Percentiles rank a stretch among this genome's conserved stretches.
Conservation (phyloP, 2,113 vertebrate genomes). For the Pteruthius melanotis region DNA sequence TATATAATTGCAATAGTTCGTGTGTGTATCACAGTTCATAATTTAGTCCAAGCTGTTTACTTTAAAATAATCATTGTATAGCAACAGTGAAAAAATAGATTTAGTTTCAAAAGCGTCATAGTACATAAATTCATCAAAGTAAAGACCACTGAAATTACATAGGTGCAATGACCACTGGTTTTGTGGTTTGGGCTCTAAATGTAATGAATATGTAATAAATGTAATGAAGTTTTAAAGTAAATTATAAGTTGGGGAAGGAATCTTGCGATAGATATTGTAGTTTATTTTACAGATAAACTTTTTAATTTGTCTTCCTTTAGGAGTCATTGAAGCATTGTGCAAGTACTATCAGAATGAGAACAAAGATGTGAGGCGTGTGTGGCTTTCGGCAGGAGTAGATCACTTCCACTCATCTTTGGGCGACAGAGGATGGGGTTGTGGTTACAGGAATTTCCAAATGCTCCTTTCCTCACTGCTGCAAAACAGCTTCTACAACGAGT, state of each 20-base stretch:
- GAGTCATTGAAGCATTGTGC: slow-evolving; percentile 77
- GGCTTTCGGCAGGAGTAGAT: slow-evolving; percentile 85
- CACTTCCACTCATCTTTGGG: slow-evolving; percentile 87
- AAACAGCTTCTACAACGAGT: slow-evolving; percentile 73
- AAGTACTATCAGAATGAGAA: slow-evolving; percentile 79
- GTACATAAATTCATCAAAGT: not conserved
- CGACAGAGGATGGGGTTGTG: slow-evolving; percentile 93
- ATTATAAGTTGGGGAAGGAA: not conserved
- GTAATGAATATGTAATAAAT: not conserved
- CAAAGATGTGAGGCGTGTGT: slow-evolving; percentile 79
- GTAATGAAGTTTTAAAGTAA: not conserved
- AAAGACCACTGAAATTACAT: not conserved
- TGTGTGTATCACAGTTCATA: not conserved
- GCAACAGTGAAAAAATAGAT: not conserved
- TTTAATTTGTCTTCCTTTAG: slow-evolving; percentile 53
- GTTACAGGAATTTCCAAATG: slow-evolving; percentile 97
- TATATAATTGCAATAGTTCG: not conserved
- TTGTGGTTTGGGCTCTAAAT: not conserved
- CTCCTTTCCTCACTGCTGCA: slow-evolving; percentile 84
- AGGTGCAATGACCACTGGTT: not conserved
- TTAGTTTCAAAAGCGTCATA: not conserved
- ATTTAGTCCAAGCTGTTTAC: not conserved
- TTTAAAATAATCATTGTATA: not conserved
- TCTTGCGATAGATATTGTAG: not conserved
- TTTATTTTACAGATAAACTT: not conserved